Conservation (phyloP, 1,140 invertebrate species). For the Stegodyphus mimosarum region DNA sequence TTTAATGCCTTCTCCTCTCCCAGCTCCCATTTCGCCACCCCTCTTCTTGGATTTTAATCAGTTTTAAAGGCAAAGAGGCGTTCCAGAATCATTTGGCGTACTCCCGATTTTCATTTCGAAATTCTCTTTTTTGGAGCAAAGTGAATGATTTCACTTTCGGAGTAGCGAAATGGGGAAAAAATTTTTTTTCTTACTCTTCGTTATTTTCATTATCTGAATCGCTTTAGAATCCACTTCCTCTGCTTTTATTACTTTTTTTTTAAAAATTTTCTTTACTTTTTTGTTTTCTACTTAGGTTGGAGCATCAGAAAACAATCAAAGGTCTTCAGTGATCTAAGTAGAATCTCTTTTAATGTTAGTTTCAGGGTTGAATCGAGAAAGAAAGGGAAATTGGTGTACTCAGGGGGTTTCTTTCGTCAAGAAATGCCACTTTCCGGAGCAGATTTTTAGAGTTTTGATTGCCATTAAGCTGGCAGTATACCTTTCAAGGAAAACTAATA, state of each 20-base stretch:
- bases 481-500: no score
- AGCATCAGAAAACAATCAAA: slow-evolving; percentile 41
- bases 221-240: not conserved
- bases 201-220: slow-evolving; percentile 55
- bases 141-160: slow-evolving; percentile 56
- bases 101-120: slow-evolving; percentile 51
- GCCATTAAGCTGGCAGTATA: no score
- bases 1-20: not conserved
- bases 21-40: not conserved
- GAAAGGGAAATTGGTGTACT: no score
- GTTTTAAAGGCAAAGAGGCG: slow-evolving; percentile 57
- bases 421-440: no score
- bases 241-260: slow-evolving; percentile 4
- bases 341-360: not conserved
- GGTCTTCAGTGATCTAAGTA: not conserved
- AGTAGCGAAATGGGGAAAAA: not conserved
- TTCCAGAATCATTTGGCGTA: slow-evolving; percentile 44
- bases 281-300: not conserved
- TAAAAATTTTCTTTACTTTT: not conserved
- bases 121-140: slow-evolving; percentile 24
- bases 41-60: slow-evolving; percentile 46
- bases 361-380: no score
- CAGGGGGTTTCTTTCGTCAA: no score
- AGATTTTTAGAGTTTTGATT: no score
- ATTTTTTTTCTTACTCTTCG: slow-evolving; percentile 17